A percentile compares a stretch with the other conserved stretches of the same genome.
phyloP scores from a whole-genome alignment of 2,888 invertebrate species.

The Sturmia bella region DNA sequence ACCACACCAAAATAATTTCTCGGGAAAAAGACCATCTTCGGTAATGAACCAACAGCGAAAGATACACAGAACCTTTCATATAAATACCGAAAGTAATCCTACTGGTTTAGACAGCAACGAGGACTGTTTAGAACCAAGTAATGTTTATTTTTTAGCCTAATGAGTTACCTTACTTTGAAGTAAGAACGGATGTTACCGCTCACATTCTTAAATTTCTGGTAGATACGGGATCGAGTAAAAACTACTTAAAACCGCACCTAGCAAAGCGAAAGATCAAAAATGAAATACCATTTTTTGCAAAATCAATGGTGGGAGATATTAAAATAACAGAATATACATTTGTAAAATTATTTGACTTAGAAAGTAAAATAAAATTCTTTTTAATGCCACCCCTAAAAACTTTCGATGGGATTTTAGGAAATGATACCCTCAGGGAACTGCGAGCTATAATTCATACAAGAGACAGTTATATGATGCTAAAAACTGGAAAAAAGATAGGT shows the following conservation, averaged over 20 bases:
- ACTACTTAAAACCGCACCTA: slow-evolving; percentile 18
- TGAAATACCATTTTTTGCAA: slow-evolving; percentile 18
- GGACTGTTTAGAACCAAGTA: too few relatives aligned
- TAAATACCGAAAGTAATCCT: neutral
- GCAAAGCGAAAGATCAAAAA: slow-evolving; percentile 15
- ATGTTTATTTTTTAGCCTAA: slow-evolving; percentile 32
- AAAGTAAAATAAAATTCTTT: neutral
- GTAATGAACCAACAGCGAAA: neutral
- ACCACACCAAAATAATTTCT: too few relatives aligned
- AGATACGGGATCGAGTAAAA: slow-evolving; percentile 12
- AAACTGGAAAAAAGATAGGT: too few relatives aligned
- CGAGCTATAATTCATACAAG: too few relatives aligned
- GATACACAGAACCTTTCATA: slow-evolving; percentile 30
- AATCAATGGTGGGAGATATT: slow-evolving; percentile 2
- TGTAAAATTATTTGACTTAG: neutral
- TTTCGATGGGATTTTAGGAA: neutral
- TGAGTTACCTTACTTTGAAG: too few relatives aligned
- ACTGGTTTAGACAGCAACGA: too few relatives aligned
- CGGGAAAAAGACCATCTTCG: slow-evolving; percentile 24
- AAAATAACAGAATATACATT: slow-evolving; percentile 25
- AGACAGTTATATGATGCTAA: too few relatives aligned
- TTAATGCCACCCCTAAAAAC: slow-evolving; percentile 5
- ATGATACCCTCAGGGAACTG: too few relatives aligned
- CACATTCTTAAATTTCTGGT: slow-evolving; percentile 37
- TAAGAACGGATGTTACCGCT: too few relatives aligned